Conservation (phyloP, 2,797 vertebrate species). For the Balearica regulorum region DNA sequence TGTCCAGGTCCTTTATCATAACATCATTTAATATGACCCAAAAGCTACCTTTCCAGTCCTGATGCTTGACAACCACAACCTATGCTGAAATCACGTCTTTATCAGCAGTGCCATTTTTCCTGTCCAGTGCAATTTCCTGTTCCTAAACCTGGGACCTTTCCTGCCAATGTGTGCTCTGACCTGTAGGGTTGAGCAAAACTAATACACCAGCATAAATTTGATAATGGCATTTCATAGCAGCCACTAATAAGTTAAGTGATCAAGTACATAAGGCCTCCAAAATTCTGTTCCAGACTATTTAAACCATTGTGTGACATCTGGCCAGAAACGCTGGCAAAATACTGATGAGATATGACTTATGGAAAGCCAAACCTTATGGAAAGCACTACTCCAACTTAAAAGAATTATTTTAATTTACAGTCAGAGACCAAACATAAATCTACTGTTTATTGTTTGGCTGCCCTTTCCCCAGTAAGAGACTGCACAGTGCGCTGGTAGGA, state of each 20-base stretch:
- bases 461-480: neutral
- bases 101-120: conserved; percentile 28
- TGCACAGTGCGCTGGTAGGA: neutral
- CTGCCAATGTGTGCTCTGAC: neutral
- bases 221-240: neutral
- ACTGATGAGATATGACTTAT: neutral
- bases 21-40: neutral
- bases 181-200: neutral
- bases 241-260: neutral
- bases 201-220: neutral
- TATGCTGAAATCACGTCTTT: neutral
- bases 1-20: neutral
- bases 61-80: neutral
- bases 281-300: conserved; percentile 24
- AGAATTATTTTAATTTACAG: neutral
- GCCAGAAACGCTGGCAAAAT: neutral
- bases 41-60: neutral
- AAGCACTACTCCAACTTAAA: neutral
- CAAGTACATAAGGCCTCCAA: neutral
- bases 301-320: neutral
- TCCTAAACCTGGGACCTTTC: neutral
- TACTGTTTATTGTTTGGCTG: neutral
- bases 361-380: conserved; percentile 14
- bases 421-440: neutral
- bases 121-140: neutral